Base-by-base conservation (phyloP, 2,888 invertebrate genomes). In the Pseudoips prasinana region DNA sequence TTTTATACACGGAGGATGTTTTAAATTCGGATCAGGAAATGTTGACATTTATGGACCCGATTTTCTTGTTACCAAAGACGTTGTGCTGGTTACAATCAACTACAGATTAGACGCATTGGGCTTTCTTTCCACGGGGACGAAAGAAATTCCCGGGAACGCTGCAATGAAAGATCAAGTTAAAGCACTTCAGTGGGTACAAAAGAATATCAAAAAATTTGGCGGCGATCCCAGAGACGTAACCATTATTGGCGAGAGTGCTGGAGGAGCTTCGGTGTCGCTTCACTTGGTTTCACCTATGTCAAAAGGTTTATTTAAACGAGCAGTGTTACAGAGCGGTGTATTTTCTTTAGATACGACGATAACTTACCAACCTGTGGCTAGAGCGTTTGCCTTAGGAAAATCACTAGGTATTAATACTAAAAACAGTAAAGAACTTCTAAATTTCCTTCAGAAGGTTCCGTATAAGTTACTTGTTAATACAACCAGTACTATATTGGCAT, bases 71-170 rank as follows among this genome's bases (percentile, higher is more conserved):
- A 33, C 36, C 3, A 22, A 45, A 10, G 29, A 27, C 7, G 50
- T 56, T 0, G 18, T 56, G 11, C 8, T 56, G 1, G 57, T 57
- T 1, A 90, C 90, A 0, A 44, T 90, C 0, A 90, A 90, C 52
- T 90, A 87, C 41, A 67, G 90, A 38, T 41, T 74, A 3, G 89
- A 86, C 0, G 73, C 77, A 0, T 48, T 90, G 3, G 90, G 90
- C 1, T 91, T 90, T 43, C 60, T 91, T 1, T 88, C 89, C 8
- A 79, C 89, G 4, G 60, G 67, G 10, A 85, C 84, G 10, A 45
- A 51, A 9, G 85, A 81, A 46, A 88, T 86, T 0, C 87, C 90
- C 0, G 91, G 91, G 7, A 91, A 91, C 56, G 85, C 85, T 43
- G 90, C 88, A 0, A 54, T 90, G n/a, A 90, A 90, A 20, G 61